Percentiles rank a stretch among this genome's conserved stretches.
These are phyloP conservation scores for Microplitis demolitor DNA, from an alignment of 1,140 invertebrate species.

Conservation along the genomic window DNA sequence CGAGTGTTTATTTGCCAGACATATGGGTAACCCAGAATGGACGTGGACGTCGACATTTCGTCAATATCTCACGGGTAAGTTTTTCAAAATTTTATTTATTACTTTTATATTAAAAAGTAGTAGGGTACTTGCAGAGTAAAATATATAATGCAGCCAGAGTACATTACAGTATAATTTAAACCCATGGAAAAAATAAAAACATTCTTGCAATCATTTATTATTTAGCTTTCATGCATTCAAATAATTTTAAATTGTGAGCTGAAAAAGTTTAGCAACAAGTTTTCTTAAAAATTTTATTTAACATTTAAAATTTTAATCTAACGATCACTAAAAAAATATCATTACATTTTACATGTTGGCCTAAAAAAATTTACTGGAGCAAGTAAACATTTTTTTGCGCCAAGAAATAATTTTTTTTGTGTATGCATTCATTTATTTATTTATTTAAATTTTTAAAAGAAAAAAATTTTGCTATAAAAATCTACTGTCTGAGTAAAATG, in stretches of 20 bases:
- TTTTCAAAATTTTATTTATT: not conserved
- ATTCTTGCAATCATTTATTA: not conserved
- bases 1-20: slow-evolving; percentile 79
- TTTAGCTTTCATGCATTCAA: not conserved
- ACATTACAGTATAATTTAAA: not conserved
- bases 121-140: not conserved
- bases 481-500: too few species aligned
- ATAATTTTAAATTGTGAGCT: not conserved
- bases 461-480: too few species aligned
- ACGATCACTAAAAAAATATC: too few species aligned
- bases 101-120: not conserved
- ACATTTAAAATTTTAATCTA: too few species aligned
- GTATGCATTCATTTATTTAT: too few species aligned
- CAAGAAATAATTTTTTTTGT: too few species aligned
- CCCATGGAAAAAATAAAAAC: not conserved
- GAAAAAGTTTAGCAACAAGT: not conserved
- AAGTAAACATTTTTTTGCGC: too few species aligned
- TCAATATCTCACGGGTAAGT: slow-evolving; percentile 75
- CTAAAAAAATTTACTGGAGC: too few species aligned
- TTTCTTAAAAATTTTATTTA: not conserved
- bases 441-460: too few species aligned
- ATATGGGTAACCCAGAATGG: slow-evolving; percentile 82
- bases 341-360: too few species aligned
- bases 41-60: slow-evolving; percentile 82
- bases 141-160: too few species aligned